A percentile compares a stretch with the other conserved stretches of the same genome.
These are phyloP conservation scores for Amphipyra berbera DNA, from an alignment of 2,888 invertebrate species.

Conservation along the genomic window DNA sequence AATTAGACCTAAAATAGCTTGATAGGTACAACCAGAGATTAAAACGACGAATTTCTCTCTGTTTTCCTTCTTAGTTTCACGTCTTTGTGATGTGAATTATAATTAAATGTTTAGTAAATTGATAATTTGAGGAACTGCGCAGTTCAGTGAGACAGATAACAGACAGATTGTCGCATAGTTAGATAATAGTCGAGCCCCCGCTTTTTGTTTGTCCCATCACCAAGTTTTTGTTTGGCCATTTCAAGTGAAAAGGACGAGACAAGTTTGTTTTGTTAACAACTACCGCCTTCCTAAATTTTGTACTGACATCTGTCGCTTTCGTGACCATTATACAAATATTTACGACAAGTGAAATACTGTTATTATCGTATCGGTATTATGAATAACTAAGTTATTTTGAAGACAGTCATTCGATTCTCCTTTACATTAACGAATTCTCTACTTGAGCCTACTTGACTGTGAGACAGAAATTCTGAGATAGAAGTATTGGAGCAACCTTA, in stretches of 20 bases:
- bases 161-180: constrained; percentile 56
- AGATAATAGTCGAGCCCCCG: constrained; percentile 74
- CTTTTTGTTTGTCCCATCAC: constrained; percentile 65
- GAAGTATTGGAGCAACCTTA: background rate
- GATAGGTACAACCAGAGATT: constrained; percentile 18
- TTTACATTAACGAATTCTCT: too few species aligned
- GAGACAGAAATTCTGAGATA: too few species aligned
- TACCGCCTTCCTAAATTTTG: constrained; percentile 43
- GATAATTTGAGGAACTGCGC: constrained; percentile 59
- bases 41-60: background rate
- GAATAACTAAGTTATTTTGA: constrained; percentile 5
- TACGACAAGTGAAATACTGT: constrained; percentile 11
- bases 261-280: constrained; percentile 59
- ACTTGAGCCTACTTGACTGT: too few species aligned
- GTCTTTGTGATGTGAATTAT: constrained; percentile 3
- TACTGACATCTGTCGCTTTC: constrained; percentile 44
- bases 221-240: constrained; percentile 69
- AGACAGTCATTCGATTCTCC: too few species aligned
- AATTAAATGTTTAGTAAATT: constrained; percentile 18
- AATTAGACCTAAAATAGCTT: background rate
- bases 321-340: constrained; percentile 46
- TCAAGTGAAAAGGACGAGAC: constrained; percentile 62
- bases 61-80: constrained; percentile 8
- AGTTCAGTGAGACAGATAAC: constrained; percentile 51
- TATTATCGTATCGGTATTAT: background rate